phyloP scores from a whole-genome alignment of 2,888 invertebrate species.

The Hypolimnas misippus region DNA sequence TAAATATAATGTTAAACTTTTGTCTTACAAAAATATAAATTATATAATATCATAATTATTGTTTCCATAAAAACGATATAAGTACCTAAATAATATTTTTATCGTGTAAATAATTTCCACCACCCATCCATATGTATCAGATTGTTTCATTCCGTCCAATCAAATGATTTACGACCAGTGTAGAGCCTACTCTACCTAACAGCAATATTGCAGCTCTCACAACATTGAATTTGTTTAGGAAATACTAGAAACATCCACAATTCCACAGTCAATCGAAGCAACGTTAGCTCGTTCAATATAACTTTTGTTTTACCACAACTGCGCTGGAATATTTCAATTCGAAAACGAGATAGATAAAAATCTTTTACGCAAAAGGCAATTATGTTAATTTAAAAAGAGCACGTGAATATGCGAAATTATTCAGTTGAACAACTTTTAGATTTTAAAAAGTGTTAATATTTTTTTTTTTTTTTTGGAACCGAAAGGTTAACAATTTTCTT shows the following conservation, averaged over 20 bases:
- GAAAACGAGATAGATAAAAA: background rate
- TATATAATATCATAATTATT: too few species aligned
- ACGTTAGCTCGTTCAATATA: slow-evolving; percentile 29
- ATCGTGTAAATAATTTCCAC: too few species aligned
- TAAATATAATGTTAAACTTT: too few species aligned
- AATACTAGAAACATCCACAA: slow-evolving; percentile 29
- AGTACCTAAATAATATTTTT: too few species aligned
- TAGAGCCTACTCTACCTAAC: slow-evolving; percentile 27
- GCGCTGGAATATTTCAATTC: slow-evolving; percentile 1
- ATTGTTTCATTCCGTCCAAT: background rate
- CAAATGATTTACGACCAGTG: slow-evolving; percentile 3
- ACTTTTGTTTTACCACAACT: slow-evolving; percentile 28
- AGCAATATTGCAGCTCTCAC: slow-evolving; percentile 39
- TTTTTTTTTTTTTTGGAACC: too few species aligned
- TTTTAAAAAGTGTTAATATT: too few species aligned
- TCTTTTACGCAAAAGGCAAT: background rate
- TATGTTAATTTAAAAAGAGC: background rate
- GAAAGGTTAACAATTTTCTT: too few species aligned
- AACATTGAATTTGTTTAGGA: slow-evolving; percentile 42
- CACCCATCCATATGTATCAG: too few species aligned
- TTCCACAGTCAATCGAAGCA: slow-evolving; percentile 18
- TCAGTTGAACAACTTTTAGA: too few species aligned
- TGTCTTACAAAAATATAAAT: too few species aligned
- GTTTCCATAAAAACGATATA: too few species aligned
- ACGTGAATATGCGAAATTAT: too few species aligned